A percentile compares a stretch with the other conserved stretches of the same genome.
These are phyloP conservation scores for Mesorhabditis sp. DNA, from an alignment of 2,888 invertebrate species.

Conservation along the genomic window DNA sequence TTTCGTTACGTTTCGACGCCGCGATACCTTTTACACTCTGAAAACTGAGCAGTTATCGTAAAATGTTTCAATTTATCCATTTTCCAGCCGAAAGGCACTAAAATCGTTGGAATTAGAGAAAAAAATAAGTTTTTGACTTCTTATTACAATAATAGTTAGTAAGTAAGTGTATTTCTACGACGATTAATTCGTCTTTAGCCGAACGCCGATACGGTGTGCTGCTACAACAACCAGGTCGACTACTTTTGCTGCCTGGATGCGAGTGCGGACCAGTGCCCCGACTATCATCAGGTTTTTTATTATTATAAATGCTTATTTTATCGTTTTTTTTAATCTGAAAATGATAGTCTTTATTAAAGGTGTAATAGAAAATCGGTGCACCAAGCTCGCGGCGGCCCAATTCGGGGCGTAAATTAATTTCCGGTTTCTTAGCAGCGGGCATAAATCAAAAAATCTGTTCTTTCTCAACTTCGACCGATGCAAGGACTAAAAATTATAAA, in stretches of 20 bases:
- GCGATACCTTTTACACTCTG: no score
- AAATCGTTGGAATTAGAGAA: background rate
- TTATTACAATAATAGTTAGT: background rate
- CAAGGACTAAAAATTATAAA: background rate
- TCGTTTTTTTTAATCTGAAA: background rate
- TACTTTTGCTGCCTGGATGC: conserved; percentile 56
- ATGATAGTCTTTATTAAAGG: background rate
- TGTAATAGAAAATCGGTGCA: background rate
- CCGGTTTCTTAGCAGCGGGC: no score
- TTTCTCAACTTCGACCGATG: no score
- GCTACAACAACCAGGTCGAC: conserved; percentile 57
- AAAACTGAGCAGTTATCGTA: background rate
- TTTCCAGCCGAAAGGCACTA: background rate
- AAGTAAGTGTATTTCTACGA: background rate
- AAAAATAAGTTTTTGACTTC: background rate
- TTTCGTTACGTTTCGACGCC: background rate
- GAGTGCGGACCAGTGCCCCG: conserved; percentile 49
- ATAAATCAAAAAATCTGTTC: no score
- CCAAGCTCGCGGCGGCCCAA: background rate
- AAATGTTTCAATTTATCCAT: background rate
- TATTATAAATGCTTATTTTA: background rate
- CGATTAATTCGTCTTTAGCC: conserved; percentile 33
- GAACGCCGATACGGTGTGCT: conserved; percentile 53
- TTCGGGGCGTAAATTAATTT: no score
- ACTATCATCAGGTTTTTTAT: conserved; percentile 45